phyloP scores from a whole-genome alignment of 2,797 vertebrate genomes.

The Gallinago stenura region DNA sequence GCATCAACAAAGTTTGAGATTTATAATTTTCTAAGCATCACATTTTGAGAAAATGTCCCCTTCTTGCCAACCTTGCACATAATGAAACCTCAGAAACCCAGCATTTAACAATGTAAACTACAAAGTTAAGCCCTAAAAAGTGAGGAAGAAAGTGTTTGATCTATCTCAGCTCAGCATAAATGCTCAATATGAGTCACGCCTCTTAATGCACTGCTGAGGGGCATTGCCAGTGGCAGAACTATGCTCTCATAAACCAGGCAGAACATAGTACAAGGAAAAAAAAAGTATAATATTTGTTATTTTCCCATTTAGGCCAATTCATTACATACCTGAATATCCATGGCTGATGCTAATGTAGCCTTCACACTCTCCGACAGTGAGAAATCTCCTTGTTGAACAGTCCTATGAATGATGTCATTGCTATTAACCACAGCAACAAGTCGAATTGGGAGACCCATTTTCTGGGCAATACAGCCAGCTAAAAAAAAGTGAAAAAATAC shows the following conservation, averaged over 20 bases:
- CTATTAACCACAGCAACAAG: conserved; percentile 88
- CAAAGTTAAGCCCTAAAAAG: neutral
- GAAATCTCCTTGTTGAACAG: conserved; percentile 87
- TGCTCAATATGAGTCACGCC: neutral
- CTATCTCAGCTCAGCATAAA: neutral
- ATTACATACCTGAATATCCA: conserved; percentile 91
- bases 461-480: conserved; percentile 89
- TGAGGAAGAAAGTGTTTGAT: neutral
- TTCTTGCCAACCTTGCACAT: neutral
- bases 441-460: conserved; percentile 90
- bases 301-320: neutral
- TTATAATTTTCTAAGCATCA: neutral
- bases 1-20: neutral
- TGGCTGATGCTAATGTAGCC: conserved; percentile 89
- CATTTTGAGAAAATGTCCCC: neutral
- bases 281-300: neutral
- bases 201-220: neutral
- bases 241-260: neutral
- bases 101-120: neutral
- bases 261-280: neutral
- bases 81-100: neutral
- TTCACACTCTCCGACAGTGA: conserved; percentile 81
- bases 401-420: conserved; percentile 90
- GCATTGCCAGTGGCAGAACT: neutral
- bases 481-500: neutral